phyloP scores from a whole-genome alignment of 2,888 invertebrate species.

The Ephialtes manifestator region DNA sequence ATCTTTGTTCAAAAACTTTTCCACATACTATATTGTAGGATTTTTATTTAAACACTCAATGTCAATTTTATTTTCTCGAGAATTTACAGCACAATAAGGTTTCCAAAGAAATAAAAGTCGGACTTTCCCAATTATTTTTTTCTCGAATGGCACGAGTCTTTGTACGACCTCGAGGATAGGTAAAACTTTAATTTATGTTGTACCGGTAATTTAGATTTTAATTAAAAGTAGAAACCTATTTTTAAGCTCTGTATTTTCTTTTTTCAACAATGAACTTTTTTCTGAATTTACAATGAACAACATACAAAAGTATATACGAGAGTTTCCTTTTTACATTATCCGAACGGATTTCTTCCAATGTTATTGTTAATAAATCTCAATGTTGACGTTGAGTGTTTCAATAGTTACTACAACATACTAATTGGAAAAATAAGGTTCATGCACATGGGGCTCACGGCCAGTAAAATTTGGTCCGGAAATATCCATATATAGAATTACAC shows the following conservation, averaged over 20 bases:
- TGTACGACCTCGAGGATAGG: too few species aligned
- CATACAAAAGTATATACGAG: not conserved
- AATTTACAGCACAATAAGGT: not conserved
- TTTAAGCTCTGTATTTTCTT: not conserved
- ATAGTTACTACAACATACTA: not conserved
- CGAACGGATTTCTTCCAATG: not conserved
- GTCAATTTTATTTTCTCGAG: not conserved
- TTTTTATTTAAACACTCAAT: not conserved
- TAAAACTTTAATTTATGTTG: too few species aligned
- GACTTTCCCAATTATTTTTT: not conserved
- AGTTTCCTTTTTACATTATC: not conserved
- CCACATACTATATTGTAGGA: not conserved
- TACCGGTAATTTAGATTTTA: too few species aligned
- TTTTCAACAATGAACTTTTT: too few species aligned
- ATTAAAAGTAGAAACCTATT: not conserved
- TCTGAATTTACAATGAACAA: not conserved
- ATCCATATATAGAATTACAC: slow-evolving; percentile 36
- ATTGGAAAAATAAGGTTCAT: not conserved
- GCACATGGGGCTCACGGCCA: not conserved
- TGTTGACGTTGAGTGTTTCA: not conserved
- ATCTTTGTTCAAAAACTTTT: not conserved
- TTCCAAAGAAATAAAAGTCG: not conserved
- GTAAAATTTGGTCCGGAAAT: slow-evolving; percentile 18
- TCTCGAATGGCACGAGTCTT: too few species aligned
- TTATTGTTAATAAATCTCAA: not conserved